phyloP scores from a whole-genome alignment of 2,888 invertebrate species.

The Erannis defoliaria region DNA sequence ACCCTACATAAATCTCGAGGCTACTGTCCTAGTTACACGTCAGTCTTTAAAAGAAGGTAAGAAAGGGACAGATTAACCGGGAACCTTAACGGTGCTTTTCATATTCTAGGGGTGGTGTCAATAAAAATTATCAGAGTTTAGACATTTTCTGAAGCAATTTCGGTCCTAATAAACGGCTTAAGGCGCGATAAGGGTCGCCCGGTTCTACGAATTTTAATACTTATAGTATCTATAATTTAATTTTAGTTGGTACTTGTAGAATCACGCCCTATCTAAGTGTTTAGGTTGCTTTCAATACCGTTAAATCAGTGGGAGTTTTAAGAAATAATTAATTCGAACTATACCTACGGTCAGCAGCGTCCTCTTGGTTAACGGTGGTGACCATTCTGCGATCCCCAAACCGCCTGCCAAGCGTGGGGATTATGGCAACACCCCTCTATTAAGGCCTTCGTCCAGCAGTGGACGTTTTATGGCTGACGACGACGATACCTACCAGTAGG shows the following conservation, averaged over 20 bases:
- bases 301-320: no score
- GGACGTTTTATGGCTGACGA: no score
- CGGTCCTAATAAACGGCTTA: constrained; percentile 34
- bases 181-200: constrained; percentile 28
- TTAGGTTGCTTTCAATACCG: no score
- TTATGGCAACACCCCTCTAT: no score
- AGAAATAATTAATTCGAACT: no score
- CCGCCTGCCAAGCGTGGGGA: no score
- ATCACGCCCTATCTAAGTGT: constrained; percentile 9
- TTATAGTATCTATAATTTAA: constrained; percentile 31
- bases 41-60: neutral
- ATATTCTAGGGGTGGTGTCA: constrained; percentile 30
- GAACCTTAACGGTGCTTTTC: constrained; percentile 17
- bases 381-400: no score
- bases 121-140: constrained; percentile 43
- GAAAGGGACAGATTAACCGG: constrained; percentile 20
- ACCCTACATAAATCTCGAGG: constrained; percentile 22
- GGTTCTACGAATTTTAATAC: constrained; percentile 32
- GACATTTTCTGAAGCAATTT: constrained; percentile 39
- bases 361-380: no score
- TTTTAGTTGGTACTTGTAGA: constrained; percentile 26
- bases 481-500: no score
- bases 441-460: no score
- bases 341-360: no score
- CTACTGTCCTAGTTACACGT: constrained; percentile 24